Percentiles rank a stretch among this genome's conserved stretches.
phyloP scores from a whole-genome alignment of 2,888 invertebrate species.

The Catocala fraxini region DNA sequence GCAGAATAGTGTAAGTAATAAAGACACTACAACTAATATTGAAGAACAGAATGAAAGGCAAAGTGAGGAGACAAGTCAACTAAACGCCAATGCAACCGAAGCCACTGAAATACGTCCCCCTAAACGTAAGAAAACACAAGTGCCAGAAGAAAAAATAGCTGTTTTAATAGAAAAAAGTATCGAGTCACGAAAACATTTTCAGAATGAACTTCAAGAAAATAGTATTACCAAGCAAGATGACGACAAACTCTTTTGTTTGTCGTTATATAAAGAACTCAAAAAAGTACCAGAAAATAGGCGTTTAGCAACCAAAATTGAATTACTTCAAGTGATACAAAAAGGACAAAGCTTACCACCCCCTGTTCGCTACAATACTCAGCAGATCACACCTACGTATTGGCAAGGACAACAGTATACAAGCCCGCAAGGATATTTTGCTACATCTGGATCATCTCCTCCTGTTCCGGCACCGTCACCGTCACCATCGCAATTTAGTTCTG shows the following conservation, averaged over 20 bases:
- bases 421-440: constrained; percentile 51
- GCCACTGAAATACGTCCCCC: constrained; percentile 43
- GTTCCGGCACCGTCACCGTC: constrained; percentile 38
- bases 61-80: constrained; percentile 44
- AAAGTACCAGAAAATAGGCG: constrained; percentile 54
- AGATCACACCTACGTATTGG: constrained; percentile 45
- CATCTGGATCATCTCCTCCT: constrained; percentile 43
- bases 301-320: constrained; percentile 54
- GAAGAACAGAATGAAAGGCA: constrained; percentile 42
- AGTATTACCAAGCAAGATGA: constrained; percentile 51
- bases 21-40: constrained; percentile 47
- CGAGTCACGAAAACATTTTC: constrained; percentile 40
- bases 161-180: constrained; percentile 51
- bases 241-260: constrained; percentile 56
- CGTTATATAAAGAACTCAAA: constrained; percentile 49
- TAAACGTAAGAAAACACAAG: constrained; percentile 38
- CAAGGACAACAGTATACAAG: constrained; percentile 42
- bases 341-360: constrained; percentile 45
- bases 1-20: constrained; percentile 47
- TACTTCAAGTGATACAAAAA: constrained; percentile 49
- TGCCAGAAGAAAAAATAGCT: constrained; percentile 48
- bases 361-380: constrained; percentile 44
- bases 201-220: constrained; percentile 39
- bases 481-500: constrained; percentile 37
- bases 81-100: constrained; percentile 44